Evolutionary conservation across 2,797 vertebrate genomes (phyloP).

Genomic region (Malurus leucopterus): DNA sequence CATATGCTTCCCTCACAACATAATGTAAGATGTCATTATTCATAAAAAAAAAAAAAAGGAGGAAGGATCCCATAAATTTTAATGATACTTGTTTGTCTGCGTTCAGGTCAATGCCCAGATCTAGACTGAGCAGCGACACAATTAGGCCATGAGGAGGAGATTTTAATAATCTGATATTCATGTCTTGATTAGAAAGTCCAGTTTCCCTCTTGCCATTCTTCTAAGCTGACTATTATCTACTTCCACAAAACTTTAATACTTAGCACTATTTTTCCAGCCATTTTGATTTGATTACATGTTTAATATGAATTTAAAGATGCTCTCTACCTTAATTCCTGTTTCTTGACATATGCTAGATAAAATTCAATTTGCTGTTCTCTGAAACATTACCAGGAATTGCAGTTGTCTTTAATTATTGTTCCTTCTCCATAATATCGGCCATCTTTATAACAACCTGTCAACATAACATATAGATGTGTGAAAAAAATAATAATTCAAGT

Average conservation of each 20-base stretch:
- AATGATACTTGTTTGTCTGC: background rate
- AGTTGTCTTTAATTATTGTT: slow-evolving; percentile 72
- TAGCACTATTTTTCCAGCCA: background rate
- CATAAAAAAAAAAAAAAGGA: background rate
- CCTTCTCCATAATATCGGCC: slow-evolving; percentile 68
- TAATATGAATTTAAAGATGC: background rate
- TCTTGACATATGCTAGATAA: background rate
- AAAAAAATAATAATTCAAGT: background rate
- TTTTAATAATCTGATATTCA: background rate
- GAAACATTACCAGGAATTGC: slow-evolving; percentile 75
- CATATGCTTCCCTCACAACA: background rate
- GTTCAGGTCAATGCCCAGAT: background rate
- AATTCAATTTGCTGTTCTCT: slow-evolving; percentile 11
- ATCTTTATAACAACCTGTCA: slow-evolving; percentile 72
- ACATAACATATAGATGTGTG: slow-evolving; percentile 28
- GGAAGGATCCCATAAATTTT: background rate
- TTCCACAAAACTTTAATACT: background rate
- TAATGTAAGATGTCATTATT: background rate
- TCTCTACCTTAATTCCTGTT: background rate
- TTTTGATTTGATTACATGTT: background rate
- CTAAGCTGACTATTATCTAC: background rate
- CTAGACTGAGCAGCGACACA: background rate
- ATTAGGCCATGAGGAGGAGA: background rate
- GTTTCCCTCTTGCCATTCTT: background rate
- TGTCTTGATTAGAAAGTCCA: background rate